These are phyloP conservation scores for Theocolax elegans DNA, from an alignment of 1,140 invertebrate species.

Conservation along the genomic window DNA sequence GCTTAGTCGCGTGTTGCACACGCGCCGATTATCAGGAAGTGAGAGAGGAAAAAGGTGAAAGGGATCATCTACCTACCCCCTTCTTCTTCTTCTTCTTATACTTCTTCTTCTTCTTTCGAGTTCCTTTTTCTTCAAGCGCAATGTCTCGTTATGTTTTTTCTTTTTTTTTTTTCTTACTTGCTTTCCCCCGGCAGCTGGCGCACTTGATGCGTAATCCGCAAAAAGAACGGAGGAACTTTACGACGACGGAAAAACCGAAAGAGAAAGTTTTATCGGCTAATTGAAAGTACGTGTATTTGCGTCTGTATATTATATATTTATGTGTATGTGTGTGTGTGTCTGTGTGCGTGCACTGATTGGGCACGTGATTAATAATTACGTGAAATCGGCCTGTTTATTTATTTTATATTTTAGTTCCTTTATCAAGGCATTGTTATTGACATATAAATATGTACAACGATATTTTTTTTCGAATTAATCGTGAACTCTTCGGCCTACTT, in stretches of 20 bases:
- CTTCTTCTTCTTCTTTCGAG: slow-evolving; percentile 41
- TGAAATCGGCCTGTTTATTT: too few species aligned
- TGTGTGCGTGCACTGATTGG: too few species aligned
- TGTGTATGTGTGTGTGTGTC: too few species aligned
- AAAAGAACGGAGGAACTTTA: slow-evolving; percentile 32
- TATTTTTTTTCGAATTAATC: too few species aligned
- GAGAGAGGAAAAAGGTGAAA: slow-evolving; percentile 49
- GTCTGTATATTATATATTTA: too few species aligned
- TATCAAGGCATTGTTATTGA: too few species aligned
- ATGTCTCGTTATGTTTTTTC: slow-evolving; percentile 25
- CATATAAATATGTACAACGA: too few species aligned
- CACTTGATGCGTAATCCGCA: slow-evolving; percentile 31
- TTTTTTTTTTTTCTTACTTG: slow-evolving; percentile 44
- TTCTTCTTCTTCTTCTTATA: slow-evolving; percentile 48
- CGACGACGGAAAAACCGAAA: slow-evolving; percentile 35
- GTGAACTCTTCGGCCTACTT: too few species aligned
- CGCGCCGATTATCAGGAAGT: slow-evolving; percentile 50
- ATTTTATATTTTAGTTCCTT: too few species aligned
- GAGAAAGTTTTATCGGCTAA: slow-evolving; percentile 26
- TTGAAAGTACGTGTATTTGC: too few species aligned
- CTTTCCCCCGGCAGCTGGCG: background rate
- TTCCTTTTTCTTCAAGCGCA: background rate
- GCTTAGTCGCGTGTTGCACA: slow-evolving; percentile 42
- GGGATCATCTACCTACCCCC: slow-evolving; percentile 44
- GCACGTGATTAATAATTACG: too few species aligned